Evolutionary conservation across 2,888 invertebrate species (phyloP), one percentile per base, ranked within the genome.

Genomic region (Protophormia terraenovae): DNA sequence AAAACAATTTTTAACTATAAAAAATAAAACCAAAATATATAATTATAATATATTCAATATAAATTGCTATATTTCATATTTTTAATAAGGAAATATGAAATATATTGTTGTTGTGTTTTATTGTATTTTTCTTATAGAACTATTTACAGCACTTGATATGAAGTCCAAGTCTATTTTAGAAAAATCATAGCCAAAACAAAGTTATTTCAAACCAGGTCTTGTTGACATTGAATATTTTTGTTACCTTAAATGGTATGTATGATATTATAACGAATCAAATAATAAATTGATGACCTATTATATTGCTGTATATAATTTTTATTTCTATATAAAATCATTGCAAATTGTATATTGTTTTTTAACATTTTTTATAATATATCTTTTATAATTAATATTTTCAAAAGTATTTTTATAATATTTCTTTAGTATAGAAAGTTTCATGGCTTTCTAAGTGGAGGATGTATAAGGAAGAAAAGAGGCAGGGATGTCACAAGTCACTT

Each of bases 191-290:
- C 14, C 3, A 4, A 29, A 12, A 27, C 3, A 27, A 76, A 62
- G 1, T 14, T 71, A 12, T n/a, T 16, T 14, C 12, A 53, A 32
- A 16, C 58, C 66, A 62, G 41, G 27, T 47, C 24, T 73, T 62
- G n/a, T 12, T n/a, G 75, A 69, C 62, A 60, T 32, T 75, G 32
- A 80, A 53, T 67, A 32, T 6, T 7, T 10, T 38, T 58, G 12
- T 71, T 81, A 71, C 80, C 76, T 81, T 84, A 32, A 78, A 47
- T 73, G 84, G 84, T 84, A 81, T 83, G 83, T 86, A 83, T 86
- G 53, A 64, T 35, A 58, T n/a, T 62, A 66, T 22, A 60, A 45
- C 32, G 45, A 76, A 55, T 35, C 10, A 16, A 50, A 58, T n/a
- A n/a, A 16, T 67, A 1, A n/a, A 22, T 69, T 62, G 16, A 64